phyloP scores from a whole-genome alignment of 1,140 invertebrate genomes.

The Saccostrea cuccullata region DNA sequence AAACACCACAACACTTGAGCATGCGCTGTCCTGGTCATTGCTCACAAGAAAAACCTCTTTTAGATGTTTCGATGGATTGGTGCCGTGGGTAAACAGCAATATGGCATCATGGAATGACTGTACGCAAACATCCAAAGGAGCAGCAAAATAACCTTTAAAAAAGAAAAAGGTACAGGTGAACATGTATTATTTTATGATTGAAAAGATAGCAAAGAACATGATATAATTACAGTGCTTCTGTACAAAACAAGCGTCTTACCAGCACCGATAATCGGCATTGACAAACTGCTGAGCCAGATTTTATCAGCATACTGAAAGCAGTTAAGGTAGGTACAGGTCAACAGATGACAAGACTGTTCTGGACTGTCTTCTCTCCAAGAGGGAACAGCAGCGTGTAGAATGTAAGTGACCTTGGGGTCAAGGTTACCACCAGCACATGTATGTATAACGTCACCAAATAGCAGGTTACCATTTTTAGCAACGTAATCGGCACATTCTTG shows the following conservation, averaged over 20 bases:
- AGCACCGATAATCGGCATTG: conserved; percentile 60
- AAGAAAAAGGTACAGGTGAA: neutral
- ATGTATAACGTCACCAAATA: conserved; percentile 57
- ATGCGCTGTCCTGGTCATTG: conserved; percentile 57
- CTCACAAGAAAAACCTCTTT: conserved; percentile 51
- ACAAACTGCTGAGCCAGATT: conserved; percentile 55
- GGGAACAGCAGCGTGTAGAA: conserved; percentile 60
- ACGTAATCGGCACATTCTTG: conserved; percentile 57
- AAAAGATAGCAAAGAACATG: neutral
- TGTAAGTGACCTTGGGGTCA: conserved; percentile 52
- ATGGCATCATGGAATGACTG: conserved; percentile 60
- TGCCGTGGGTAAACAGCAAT: conserved; percentile 38
- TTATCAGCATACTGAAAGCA: conserved; percentile 60
- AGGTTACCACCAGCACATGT: conserved; percentile 60
- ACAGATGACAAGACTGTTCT: conserved; percentile 54
- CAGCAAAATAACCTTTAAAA: conserved; percentile 56
- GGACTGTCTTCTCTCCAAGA: conserved; percentile 54
- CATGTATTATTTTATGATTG: too few relatives aligned
- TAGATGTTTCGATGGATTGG: conserved; percentile 39
- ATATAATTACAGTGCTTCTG: neutral
- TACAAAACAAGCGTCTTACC: conserved; percentile 49
- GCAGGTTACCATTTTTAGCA: conserved; percentile 52
- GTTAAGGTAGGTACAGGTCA: conserved; percentile 63
- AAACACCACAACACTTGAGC: conserved; percentile 56
- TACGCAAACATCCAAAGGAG: conserved; percentile 62